Base-by-base conservation (phyloP, 2,888 invertebrate genomes). In the Bursaphelenchus okinawaensis region DNA sequence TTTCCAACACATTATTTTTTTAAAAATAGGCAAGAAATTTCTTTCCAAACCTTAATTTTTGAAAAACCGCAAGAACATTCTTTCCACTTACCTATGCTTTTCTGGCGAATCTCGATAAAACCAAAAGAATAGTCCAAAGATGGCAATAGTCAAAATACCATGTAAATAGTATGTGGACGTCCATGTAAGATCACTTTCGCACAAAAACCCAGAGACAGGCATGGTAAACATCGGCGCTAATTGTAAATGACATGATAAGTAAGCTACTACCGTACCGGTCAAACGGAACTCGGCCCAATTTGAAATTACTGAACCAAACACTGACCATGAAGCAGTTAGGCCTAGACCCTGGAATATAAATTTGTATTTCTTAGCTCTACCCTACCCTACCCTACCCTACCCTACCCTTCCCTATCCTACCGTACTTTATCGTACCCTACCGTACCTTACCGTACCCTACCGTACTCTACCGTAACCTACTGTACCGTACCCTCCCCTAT, bases 231-330 rank as follows among this genome's bases (percentile, higher is more conserved):
- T 65, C 19, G 51, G 54, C 1, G 52, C 66, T 16, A 65, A 29
- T 31, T 66, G 66, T 12, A 66, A n/a, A 28, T 66, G 66, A 8
- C 29, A 24, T 16, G 66, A 67, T 7, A 66, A 20, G 8, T 16
- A 63, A 7, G 67, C 65, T 16, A 66, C 31, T 20, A 62, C 70
- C 19, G 65, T 66, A 7, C 70, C 71, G 26, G 66, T 66, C 26
- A 68, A 66, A 7, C 59, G 57, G n/a, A 71, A 27, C 7, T 65
- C 58, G 26, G 71, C 55, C 72, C 72, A 72, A 31, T 63, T 54
- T 22, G 40, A 40, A n/a, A 40, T 40, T 1, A 40, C 40, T 40
- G 12, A n/a, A n/a, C 40, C 40, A 4, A 40, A 40, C 12, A 40
- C 40, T 1, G 40, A 40, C 40, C 40, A 40, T 6, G 67, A 55